phyloP scores from a whole-genome alignment of 1,140 invertebrate species.

The Berghia stephanieae region DNA sequence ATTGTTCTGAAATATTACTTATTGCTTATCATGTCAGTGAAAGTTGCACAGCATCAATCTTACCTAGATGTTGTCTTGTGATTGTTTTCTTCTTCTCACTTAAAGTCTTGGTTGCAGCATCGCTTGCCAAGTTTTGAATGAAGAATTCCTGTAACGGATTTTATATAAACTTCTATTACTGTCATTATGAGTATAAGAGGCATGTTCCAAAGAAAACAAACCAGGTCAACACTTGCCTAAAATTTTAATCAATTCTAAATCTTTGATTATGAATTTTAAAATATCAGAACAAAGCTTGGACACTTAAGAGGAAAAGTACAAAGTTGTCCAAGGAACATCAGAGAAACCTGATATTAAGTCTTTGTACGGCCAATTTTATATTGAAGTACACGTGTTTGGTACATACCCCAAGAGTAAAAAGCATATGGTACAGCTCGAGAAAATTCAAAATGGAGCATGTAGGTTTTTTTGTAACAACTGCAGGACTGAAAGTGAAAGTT shows the following conservation, averaged over 20 bases:
- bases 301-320: neutral
- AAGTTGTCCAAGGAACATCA: neutral
- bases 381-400: too few species aligned
- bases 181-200: neutral
- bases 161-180: neutral
- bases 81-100: constrained; percentile 23
- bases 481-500: too few species aligned
- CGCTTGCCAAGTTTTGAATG: constrained; percentile 24
- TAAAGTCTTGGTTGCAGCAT: constrained; percentile 1
- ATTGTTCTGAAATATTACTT: too few species aligned
- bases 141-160: constrained; percentile 19
- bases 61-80: constrained; percentile 24
- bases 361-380: too few species aligned
- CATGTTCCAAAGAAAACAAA: neutral
- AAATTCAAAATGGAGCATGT: too few species aligned
- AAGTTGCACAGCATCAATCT: too few species aligned
- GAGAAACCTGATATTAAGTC: too few species aligned
- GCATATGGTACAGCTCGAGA: too few species aligned
- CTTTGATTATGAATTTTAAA: neutral
- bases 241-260: neutral
- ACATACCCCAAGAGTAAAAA: too few species aligned
- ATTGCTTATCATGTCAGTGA: too few species aligned
- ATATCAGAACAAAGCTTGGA: neutral
- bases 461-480: too few species aligned
- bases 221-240: neutral